Evolutionary conservation across 1,140 invertebrate species (phyloP).

Genomic region (Solen grandis): DNA sequence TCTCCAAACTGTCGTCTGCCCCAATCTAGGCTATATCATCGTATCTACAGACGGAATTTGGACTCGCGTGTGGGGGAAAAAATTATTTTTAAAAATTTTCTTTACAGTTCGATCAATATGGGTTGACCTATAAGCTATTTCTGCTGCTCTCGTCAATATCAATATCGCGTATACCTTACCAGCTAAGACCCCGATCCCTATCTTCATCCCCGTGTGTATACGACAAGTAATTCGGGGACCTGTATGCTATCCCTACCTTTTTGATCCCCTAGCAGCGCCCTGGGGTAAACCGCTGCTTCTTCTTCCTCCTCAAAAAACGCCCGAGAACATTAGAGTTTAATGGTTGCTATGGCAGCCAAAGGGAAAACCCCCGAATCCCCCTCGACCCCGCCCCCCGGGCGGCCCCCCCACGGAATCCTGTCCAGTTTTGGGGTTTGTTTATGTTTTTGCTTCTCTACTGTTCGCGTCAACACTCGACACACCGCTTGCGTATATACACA

Average conservation of each 20-base stretch:
- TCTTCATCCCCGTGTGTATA: background rate
- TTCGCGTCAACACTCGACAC: slow-evolving; percentile 9
- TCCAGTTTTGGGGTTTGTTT: slow-evolving; percentile 28
- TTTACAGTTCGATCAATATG: slow-evolving; percentile 7
- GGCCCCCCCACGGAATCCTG: slow-evolving; percentile 15
- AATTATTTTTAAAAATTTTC: background rate
- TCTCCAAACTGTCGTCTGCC: slow-evolving; percentile 42
- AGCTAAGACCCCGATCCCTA: slow-evolving; percentile 9
- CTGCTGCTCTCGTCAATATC: slow-evolving; percentile 3
- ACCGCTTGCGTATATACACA: slow-evolving; percentile 30
- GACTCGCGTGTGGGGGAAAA: slow-evolving; percentile 13
- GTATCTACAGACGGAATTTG: background rate
- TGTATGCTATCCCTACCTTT: background rate
- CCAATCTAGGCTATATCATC: background rate
- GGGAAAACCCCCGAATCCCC: slow-evolving; percentile 77
- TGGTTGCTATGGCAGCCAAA: slow-evolving; percentile 76
- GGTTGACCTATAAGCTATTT: background rate
- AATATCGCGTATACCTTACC: slow-evolving; percentile 5
- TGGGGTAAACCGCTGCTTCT: slow-evolving; percentile 30
- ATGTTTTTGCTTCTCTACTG: background rate
- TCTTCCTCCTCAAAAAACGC: slow-evolving; percentile 71
- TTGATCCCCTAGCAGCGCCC: background rate
- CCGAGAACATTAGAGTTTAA: slow-evolving; percentile 78
- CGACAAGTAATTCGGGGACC: background rate
- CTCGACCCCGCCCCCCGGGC: slow-evolving; percentile 59